phyloP scores from a whole-genome alignment of 2,113 vertebrate genomes.

The Burhinus bistriatus region DNA sequence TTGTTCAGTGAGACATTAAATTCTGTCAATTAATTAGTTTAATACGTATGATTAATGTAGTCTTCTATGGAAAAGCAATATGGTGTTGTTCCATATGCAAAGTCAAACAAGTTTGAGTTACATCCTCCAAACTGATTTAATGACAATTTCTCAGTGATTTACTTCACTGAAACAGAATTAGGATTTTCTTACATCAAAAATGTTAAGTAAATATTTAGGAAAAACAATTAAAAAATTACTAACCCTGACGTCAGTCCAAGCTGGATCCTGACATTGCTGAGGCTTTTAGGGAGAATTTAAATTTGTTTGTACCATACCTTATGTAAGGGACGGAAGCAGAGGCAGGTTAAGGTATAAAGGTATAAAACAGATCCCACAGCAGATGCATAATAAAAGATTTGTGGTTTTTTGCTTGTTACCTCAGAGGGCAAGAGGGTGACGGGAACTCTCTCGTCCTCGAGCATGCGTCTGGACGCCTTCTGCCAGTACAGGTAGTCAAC shows the following conservation, averaged over 20 bases:
- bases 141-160: not conserved
- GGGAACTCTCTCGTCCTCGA: constrained; percentile 89
- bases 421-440: constrained; percentile 85
- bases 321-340: not conserved
- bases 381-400: not conserved
- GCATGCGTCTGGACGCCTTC: constrained; percentile 89
- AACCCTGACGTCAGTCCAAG: not conserved
- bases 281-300: constrained; percentile 6
- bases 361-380: not conserved
- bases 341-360: not conserved
- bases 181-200: not conserved
- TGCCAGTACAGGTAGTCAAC: constrained; percentile 94
- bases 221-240: not conserved
- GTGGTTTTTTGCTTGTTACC: constrained; percentile 68
- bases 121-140: not conserved
- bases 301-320: not conserved
- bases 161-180: not conserved
- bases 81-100: not conserved
- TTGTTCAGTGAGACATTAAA: not conserved
- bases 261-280: not conserved
- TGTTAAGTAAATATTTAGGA: not conserved
- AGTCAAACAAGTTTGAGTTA: not conserved
- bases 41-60: not conserved
- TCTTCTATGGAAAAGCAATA: not conserved
- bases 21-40: not conserved